Evolutionary conservation across 2,113 vertebrate genomes (phyloP), one percentile per base, ranked within the genome.

Genomic region (Lanius ludovicianus): DNA sequence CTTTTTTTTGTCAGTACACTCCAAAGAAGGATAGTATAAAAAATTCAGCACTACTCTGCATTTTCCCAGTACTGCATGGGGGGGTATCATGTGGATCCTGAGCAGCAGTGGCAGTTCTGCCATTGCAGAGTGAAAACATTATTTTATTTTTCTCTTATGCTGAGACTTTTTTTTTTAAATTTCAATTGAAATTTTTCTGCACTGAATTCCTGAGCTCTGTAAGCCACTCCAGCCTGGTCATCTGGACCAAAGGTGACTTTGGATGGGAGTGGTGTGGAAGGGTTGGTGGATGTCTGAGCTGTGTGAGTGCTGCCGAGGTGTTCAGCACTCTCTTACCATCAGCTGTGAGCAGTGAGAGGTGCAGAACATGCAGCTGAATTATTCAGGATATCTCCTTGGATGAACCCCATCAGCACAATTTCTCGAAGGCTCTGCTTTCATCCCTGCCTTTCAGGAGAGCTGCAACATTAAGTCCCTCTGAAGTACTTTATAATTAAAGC

Each of bases 401-500:
- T 93, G 87, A 96, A 78, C 87, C 69, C 77, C 76, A 33, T 31
- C 55, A 81, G 47, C 70, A 52, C 47, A 5, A 5, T 87, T 84
- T 81, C 76, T 84, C 10, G 5, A 59, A 83, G 69, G 76, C 82
- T 4, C 83, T 84, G 63, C 69, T 87, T 89, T 74, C 13, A 0
- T 44, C 73, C 59, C 62, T 88, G 60, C 89, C 68, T 92, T 93
- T 64, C 56, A 23, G 12, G 27, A 24, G 23, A 83, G 50, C 90
- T 84, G 67, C 76, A 69, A 10, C 7, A 7, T 55, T 5, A 53
- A 84, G 24, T 68, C 49, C 68, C 60, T 91, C 49, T 83, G 86
- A 94, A 88, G 65, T 90, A 39, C 55, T 76, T 50, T 69, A 44
- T 94, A 94, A 93, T 93, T 93, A 85, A 8, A 92, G 76, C 65